Evolutionary conservation across 2,113 vertebrate genomes (phyloP).

Genomic region (Ia io): DNA sequence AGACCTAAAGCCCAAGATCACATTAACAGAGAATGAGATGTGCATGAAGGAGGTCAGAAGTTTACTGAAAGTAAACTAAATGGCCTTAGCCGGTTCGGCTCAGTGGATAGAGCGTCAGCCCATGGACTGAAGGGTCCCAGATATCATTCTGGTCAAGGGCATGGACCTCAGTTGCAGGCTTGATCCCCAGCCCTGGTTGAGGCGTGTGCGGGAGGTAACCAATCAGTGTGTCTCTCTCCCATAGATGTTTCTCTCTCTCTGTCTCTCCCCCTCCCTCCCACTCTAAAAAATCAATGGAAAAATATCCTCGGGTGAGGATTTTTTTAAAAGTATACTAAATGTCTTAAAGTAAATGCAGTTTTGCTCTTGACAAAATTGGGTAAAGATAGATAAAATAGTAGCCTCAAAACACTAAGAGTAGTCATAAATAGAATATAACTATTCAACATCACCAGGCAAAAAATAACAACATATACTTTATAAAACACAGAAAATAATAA

Average conservation of each 20-base stretch:
- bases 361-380: constrained; percentile 5
- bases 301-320: too few relatives aligned
- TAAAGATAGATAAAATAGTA: not conserved
- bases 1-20: not conserved
- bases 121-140: too few relatives aligned
- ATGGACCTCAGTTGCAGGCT: too few relatives aligned
- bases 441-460: not conserved
- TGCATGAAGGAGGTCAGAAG: not conserved
- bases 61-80: not conserved
- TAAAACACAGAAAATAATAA: constrained; percentile 29
- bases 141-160: too few relatives aligned
- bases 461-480: not conserved
- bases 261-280: too few relatives aligned
- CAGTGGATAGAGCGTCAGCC: too few relatives aligned
- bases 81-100: too few relatives aligned
- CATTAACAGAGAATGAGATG: not conserved
- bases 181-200: too few relatives aligned
- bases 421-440: not conserved
- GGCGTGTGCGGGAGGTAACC: too few relatives aligned
- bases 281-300: too few relatives aligned
- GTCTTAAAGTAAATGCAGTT: not conserved
- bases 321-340: not conserved
- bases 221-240: too few relatives aligned
- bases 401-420: not conserved
- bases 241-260: too few relatives aligned